phyloP scores from a whole-genome alignment of 2,797 vertebrate species.

The Semaprochilodus insignis region DNA sequence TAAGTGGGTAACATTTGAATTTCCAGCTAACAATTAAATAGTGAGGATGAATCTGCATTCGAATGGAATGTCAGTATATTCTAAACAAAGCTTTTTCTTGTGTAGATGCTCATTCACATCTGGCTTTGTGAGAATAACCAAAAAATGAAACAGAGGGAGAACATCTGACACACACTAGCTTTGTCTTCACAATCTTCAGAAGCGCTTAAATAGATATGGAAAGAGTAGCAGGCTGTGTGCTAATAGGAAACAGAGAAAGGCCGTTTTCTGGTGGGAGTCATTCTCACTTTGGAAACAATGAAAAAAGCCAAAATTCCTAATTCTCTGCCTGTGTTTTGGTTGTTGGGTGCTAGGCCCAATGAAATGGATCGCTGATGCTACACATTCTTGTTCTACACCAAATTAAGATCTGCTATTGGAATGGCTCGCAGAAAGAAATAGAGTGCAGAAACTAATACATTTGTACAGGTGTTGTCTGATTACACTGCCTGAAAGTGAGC shows the following conservation, averaged over 20 bases:
- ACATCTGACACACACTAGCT: slow-evolving; percentile 57
- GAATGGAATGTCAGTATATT: slow-evolving; percentile 43
- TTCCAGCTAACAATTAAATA: not conserved
- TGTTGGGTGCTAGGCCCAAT: slow-evolving; percentile 65
- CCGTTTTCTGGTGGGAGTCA: slow-evolving; percentile 61
- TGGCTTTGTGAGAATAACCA: slow-evolving; percentile 39
- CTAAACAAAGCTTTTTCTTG: slow-evolving; percentile 47
- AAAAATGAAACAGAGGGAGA: slow-evolving; percentile 50
- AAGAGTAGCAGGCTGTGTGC: slow-evolving; percentile 55
- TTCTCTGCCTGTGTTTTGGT: slow-evolving; percentile 65
- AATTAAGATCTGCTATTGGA: slow-evolving; percentile 41
- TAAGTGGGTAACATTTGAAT: not conserved
- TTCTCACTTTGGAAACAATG: slow-evolving; percentile 61
- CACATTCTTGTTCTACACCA: slow-evolving; percentile 66
- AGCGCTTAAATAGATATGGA: slow-evolving; percentile 61
- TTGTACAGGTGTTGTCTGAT: not conserved
- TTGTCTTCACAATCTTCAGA: slow-evolving; percentile 57
- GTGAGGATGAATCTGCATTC: slow-evolving; percentile 3
- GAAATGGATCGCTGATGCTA: slow-evolving; percentile 70
- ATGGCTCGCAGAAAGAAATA: not conserved
- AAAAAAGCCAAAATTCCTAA: slow-evolving; percentile 59
- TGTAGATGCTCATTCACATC: slow-evolving; percentile 35
- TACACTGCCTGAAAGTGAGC: not conserved
- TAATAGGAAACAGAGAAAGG: slow-evolving; percentile 72
- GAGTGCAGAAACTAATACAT: not conserved